phyloP scores from a whole-genome alignment of 2,888 invertebrate genomes.

The Peribatodes rhomboidaria region DNA sequence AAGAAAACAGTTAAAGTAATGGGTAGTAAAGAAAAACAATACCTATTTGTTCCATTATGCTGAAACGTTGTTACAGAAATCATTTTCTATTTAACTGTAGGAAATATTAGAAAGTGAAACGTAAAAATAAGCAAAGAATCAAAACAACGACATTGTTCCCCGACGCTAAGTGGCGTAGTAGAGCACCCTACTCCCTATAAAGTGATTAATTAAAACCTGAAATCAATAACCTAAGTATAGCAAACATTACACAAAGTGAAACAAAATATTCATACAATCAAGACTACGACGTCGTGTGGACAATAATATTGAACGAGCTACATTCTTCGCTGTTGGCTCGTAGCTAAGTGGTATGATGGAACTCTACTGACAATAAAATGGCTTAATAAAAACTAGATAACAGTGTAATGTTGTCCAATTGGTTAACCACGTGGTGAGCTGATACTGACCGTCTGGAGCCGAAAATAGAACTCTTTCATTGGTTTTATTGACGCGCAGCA shows the following conservation, averaged over 20 bases:
- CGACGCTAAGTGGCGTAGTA: too few relatives aligned
- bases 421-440: constrained; percentile 42
- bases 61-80: too few relatives aligned
- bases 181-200: too few relatives aligned
- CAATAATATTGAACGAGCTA: constrained; percentile 3
- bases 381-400: constrained; percentile 41
- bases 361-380: constrained; percentile 30
- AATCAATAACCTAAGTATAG: too few relatives aligned
- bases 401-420: constrained; percentile 33
- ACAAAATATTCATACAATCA: background rate
- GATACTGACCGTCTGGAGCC: constrained; percentile 37
- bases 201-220: too few relatives aligned
- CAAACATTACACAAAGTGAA: background rate
- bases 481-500: constrained; percentile 22
- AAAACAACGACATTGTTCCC: too few relatives aligned
- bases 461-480: constrained; percentile 58
- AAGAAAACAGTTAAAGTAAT: too few relatives aligned
- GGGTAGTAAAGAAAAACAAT: too few relatives aligned
- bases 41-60: too few relatives aligned
- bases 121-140: too few relatives aligned
- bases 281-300: background rate
- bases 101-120: too few relatives aligned
- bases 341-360: constrained; percentile 9
- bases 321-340: background rate
- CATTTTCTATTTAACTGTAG: too few relatives aligned